A percentile compares a stretch with the other conserved stretches of the same genome.
These are phyloP conservation scores for Eulemur coronatus DNA, from an alignment of 2,797 vertebrate genomes.

Conservation along the genomic window DNA sequence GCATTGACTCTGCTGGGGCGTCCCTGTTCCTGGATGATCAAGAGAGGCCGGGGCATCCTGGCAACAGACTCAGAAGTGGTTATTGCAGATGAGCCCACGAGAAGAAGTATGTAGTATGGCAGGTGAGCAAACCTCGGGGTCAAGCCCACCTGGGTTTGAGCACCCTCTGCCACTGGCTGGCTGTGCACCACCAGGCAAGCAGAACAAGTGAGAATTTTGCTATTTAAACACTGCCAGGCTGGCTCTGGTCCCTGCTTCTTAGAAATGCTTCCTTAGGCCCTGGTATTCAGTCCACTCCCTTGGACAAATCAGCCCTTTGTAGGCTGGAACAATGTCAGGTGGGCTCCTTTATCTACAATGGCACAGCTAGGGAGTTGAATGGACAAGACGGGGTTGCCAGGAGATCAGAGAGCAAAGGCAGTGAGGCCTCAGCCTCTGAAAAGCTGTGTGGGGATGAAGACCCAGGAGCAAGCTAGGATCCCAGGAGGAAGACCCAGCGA, in stretches of 20 bases:
- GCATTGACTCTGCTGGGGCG: not conserved
- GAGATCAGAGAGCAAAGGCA: not conserved
- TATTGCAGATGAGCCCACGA: not conserved
- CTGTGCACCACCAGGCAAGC: not conserved
- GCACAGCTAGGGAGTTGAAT: not conserved
- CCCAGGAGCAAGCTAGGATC: not conserved
- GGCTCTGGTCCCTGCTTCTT: not conserved
- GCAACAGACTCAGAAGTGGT: not conserved
- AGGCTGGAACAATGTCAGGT: not conserved
- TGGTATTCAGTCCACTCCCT: not conserved
- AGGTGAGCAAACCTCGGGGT: not conserved
- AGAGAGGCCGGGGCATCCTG: not conserved
- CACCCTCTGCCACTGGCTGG: not conserved
- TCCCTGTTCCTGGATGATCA: not conserved
- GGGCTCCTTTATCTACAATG: accelerated
- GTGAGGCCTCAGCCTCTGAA: not conserved
- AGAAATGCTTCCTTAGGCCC: not conserved
- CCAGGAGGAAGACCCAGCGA: not conserved
- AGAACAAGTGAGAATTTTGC: not conserved
- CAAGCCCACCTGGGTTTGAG: not conserved
- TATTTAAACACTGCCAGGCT: not conserved
- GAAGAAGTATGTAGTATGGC: not conserved
- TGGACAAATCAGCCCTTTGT: not conserved
- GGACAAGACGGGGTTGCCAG: not conserved
- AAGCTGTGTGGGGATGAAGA: not conserved